phyloP scores from a whole-genome alignment of 2,113 vertebrate genomes.

The Paedocypris sp. region DNA sequence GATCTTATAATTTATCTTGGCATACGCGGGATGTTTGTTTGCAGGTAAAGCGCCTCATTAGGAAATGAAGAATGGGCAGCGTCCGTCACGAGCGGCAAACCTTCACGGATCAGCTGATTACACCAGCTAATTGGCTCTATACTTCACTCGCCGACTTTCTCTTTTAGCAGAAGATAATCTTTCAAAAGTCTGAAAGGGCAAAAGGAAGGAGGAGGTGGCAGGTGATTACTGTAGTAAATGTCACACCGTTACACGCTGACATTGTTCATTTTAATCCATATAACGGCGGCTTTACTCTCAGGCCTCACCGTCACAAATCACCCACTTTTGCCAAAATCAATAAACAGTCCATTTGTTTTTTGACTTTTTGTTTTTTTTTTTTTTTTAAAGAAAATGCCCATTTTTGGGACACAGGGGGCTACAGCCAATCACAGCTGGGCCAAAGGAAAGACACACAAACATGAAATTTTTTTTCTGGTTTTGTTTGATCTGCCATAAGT shows the following conservation, averaged over 20 bases:
- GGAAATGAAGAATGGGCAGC: not conserved
- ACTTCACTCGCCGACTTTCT: not conserved
- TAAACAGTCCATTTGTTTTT: too few species aligned
- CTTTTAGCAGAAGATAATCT: not conserved
- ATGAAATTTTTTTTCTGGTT: too few species aligned
- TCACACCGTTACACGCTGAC: not conserved
- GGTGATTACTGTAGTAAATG: conserved; percentile 7
- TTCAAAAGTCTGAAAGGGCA: not conserved
- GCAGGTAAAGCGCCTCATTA: not conserved
- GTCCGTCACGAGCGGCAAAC: not conserved
- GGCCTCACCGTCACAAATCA: too few species aligned
- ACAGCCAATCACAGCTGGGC: too few species aligned
- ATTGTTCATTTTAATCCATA: too few species aligned
- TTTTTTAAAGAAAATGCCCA: too few species aligned
- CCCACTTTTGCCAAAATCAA: too few species aligned
- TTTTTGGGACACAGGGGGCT: too few species aligned
- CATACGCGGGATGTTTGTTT: not conserved
- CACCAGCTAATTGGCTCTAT: conserved; percentile 1
- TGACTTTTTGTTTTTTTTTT: too few species aligned
- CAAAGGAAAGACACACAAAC: too few species aligned
- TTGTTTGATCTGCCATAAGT: too few species aligned
- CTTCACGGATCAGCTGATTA: not conserved
- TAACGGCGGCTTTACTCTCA: too few species aligned
- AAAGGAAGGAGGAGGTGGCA: not conserved
- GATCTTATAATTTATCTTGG: not conserved